Conservation (phyloP, 2,113 vertebrate species). For the Oncorhynchus masou region DNA sequence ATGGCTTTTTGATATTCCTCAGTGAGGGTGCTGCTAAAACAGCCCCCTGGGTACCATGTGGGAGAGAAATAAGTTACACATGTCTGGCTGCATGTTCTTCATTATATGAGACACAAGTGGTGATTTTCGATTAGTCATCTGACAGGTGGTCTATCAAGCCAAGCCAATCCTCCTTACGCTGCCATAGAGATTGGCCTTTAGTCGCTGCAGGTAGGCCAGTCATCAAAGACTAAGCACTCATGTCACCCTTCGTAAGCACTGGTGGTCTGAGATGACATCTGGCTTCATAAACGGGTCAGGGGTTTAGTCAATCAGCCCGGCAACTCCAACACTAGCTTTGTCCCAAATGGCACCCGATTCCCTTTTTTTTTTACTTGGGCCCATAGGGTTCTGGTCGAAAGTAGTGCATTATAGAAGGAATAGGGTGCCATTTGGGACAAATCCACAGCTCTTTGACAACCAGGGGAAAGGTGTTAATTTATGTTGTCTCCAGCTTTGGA, state of each 20-base stretch:
- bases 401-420: too few species aligned
- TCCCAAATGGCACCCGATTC: too few species aligned
- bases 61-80: conserved; percentile 9
- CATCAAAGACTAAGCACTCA: background rate
- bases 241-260: conserved; percentile 3
- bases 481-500: too few species aligned
- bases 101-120: background rate
- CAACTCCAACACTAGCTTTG: too few species aligned
- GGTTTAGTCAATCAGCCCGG: background rate
- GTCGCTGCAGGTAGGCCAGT: conserved; percentile 1
- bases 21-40: too few species aligned
- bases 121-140: conserved; percentile 22
- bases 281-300: background rate
- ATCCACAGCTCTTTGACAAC: too few species aligned
- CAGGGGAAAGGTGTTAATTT: too few species aligned
- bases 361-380: too few species aligned
- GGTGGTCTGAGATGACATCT: background rate
- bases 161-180: conserved; percentile 5
- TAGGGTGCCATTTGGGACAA: too few species aligned
- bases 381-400: too few species aligned
- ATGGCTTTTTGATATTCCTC: too few species aligned
- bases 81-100: background rate
- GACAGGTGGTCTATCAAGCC: conserved; percentile 22
- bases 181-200: conserved; percentile 13
- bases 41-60: background rate